phyloP scores from a whole-genome alignment of 2,797 vertebrate species.

The Sternotherus odoratus region DNA sequence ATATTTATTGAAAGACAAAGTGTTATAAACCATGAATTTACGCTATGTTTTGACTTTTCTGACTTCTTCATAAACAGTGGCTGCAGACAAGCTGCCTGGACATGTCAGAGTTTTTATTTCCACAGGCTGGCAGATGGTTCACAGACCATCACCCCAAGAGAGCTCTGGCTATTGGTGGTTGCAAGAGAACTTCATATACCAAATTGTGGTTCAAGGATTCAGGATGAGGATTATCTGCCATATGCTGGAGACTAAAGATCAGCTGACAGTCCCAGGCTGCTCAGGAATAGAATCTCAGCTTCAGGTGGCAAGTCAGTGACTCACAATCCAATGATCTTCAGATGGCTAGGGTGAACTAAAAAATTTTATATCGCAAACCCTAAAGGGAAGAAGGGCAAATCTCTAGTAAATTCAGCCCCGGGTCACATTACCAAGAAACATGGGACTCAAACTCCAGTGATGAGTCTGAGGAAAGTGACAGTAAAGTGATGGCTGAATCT shows the following conservation, averaged over 20 bases:
- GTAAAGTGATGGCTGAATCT: not conserved
- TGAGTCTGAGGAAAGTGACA: not conserved
- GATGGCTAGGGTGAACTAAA: not conserved
- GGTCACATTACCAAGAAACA: not conserved
- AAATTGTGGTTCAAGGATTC: not conserved
- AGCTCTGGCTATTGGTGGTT: not conserved
- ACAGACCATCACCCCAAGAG: not conserved
- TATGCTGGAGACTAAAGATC: not conserved
- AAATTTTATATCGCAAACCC: not conserved
- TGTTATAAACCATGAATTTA: not conserved
- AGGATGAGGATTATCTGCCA: not conserved
- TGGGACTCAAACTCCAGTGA: not conserved
- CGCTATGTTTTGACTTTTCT: not conserved
- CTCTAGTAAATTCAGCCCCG: not conserved
- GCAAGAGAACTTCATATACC: not conserved
- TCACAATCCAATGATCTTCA: too few species aligned
- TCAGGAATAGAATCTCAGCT: not conserved
- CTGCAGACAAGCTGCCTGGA: not conserved
- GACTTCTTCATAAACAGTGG: not conserved
- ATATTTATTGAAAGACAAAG: not conserved
- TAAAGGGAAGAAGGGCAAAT: not conserved
- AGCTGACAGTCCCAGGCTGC: not conserved
- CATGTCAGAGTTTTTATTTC: not conserved
- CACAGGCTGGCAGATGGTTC: not conserved
- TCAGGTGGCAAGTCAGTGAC: not conserved